Evolutionary conservation across 1,140 invertebrate species (phyloP).

Genomic region (Goniozus legneri): DNA sequence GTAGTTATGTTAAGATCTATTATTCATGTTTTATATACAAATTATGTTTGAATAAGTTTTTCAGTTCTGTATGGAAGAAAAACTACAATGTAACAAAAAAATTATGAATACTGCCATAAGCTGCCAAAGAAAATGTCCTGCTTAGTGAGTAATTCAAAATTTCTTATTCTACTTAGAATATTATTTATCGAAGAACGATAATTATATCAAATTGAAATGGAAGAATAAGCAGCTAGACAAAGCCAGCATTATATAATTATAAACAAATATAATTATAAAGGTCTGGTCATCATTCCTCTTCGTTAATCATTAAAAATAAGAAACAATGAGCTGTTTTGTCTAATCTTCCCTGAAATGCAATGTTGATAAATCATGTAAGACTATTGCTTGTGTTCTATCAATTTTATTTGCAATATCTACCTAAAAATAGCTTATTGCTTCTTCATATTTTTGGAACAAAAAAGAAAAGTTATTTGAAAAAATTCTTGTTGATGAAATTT

Average conservation of each 20-base stretch:
- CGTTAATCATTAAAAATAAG: constrained; percentile 13
- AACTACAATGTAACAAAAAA: too few species aligned
- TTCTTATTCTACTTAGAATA: too few species aligned
- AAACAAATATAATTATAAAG: background rate
- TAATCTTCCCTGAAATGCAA: constrained; percentile 19
- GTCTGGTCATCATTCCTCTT: constrained; percentile 36
- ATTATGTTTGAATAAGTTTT: too few species aligned
- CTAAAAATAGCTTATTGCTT: constrained; percentile 22
- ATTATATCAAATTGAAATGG: background rate
- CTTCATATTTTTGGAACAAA: too few species aligned
- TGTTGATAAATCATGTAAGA: constrained; percentile 10
- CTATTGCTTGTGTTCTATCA: constrained; percentile 21
- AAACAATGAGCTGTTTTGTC: constrained; percentile 17
- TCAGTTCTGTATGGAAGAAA: too few species aligned
- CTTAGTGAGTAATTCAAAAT: too few species aligned
- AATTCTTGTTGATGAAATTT: too few species aligned
- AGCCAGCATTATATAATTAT: background rate
- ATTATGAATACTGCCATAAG: constrained; percentile 32
- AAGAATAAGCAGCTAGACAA: background rate
- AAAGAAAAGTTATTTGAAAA: too few species aligned
- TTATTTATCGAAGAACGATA: too few species aligned
- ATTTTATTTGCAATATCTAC: constrained; percentile 15
- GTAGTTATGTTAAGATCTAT: background rate
- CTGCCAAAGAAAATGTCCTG: constrained; percentile 39
- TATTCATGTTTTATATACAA: background rate